Percentiles rank a stretch among this genome's conserved stretches.
These are phyloP conservation scores for Stichodactyla mertensii DNA, from an alignment of 64 coral and sea anemone genomes.

Conservation along the genomic window DNA sequence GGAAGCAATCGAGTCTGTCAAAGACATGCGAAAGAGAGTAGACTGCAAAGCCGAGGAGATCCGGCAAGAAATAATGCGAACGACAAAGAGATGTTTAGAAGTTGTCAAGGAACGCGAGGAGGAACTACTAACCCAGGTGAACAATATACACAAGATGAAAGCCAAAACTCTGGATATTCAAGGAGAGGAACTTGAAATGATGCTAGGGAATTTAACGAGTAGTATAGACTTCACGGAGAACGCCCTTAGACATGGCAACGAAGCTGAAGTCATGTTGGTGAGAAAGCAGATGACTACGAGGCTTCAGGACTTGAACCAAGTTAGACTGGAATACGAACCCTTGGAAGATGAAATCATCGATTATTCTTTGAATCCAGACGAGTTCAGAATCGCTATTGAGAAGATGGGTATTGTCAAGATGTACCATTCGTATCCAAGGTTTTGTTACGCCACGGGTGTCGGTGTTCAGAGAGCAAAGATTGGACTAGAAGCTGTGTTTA, in stretches of 20 bases:
- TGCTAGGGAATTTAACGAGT: constrained; percentile 80
- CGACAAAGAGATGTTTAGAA: constrained; percentile 42
- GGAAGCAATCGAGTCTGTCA: constrained; percentile 71
- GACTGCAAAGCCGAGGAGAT: constrained; percentile 71
- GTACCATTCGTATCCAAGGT: constrained; percentile 73
- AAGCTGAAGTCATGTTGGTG: constrained; percentile 91
- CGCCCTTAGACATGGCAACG: constrained; percentile 82
- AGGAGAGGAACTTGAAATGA: constrained; percentile 49
- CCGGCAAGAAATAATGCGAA: constrained; percentile 59
- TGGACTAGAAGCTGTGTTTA: constrained; percentile 86
- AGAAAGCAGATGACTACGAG: constrained; percentile 93
- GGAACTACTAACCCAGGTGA: constrained; percentile 74
- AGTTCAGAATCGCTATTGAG: constrained; percentile 79
- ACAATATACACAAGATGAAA: constrained; percentile 82
- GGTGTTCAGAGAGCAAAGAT: constrained; percentile 85
- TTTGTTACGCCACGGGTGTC: constrained; percentile 78
- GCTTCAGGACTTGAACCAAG: constrained; percentile 69
- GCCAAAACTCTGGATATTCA: constrained; percentile 82
- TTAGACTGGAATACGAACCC: constrained; percentile 65
- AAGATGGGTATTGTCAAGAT: constrained; percentile 66
- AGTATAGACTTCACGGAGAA: constrained; percentile 94
- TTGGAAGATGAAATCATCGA: constrained; percentile 90
- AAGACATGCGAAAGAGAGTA: constrained; percentile 58
- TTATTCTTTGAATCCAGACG: constrained; percentile 75
- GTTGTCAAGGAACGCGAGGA: constrained; percentile 84